Base-by-base conservation (phyloP, 2,888 invertebrate species). In the Schizotus pectinicornis region DNA sequence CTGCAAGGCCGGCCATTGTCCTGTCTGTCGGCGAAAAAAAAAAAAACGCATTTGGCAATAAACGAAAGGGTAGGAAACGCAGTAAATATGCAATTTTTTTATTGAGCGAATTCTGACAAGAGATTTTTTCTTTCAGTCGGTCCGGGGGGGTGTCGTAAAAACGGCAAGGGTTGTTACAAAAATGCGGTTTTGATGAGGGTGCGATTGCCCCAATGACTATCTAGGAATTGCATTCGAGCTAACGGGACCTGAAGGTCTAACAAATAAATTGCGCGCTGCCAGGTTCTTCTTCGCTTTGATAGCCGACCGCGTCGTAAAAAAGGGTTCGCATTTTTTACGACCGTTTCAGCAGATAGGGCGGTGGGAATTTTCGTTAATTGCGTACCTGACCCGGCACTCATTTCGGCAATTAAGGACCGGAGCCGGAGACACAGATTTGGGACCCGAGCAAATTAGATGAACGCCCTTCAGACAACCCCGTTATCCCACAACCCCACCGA, bases 201-300 rank as follows among this genome's bases (percentile, higher is more conserved):
- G 56, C 36, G 46, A 53, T 53, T 53, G 46, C 53, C 46, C 53
- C 53, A 50, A 50, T 34, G 50, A 50, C 54, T 11, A 41, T 55
- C 54, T 35, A 47, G 41, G 41, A 55, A 55, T 55, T 48, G 54
- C 54, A 55, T 47, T 55, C 22, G 36, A 22, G 32, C 8, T 62
- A 62, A 62, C 62, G 62, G 62, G 34, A 62, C 41, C 56, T 53
- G 62, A 62, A 56, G 52, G 41, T 35, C 22, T n/a, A 52, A 56
- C 56, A 55, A 47, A 60, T 62, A 62, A 57, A 62, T 62, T 60
- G 62, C 62, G 49, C 51, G 41, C 9, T 50, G 22, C 34, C 6
- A 46, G 33, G n/a, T 32, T 31, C 32, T 35, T 43, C 22, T 22
- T 22, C 22, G 22, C 22, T 22, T 22, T 22, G 22, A 22, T 22